These are phyloP conservation scores for Bombus confusus DNA, from an alignment of 1,140 invertebrate species.

Conservation along the genomic window DNA sequence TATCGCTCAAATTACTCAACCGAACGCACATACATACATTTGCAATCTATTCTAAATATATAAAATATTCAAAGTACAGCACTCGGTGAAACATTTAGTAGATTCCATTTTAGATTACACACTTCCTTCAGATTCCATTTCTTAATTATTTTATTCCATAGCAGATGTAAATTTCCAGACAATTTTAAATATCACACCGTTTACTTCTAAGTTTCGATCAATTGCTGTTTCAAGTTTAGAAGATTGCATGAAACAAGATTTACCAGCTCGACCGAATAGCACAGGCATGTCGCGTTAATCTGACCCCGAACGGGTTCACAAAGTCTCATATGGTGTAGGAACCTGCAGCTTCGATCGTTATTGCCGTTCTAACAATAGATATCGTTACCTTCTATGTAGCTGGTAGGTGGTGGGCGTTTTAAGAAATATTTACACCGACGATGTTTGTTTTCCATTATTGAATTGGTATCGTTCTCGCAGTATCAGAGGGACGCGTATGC, in stretches of 20 bases:
- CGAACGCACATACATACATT: no score
- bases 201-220: not conserved
- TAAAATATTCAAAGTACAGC: no score
- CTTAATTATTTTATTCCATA: not conserved
- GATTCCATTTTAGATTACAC: not conserved
- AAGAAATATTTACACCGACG: slow-evolving; percentile 25
- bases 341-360: not conserved
- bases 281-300: slow-evolving; percentile 76
- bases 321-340: not conserved
- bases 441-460: slow-evolving; percentile 25
- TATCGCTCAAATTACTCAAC: no score
- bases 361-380: not conserved
- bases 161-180: not conserved
- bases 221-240: not conserved
- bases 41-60: no score
- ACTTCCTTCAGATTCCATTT: not conserved
- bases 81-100: no score
- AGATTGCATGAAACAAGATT: slow-evolving; percentile 74
- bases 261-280: slow-evolving; percentile 60
- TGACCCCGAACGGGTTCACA: slow-evolving; percentile 48
- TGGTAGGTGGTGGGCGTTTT: not conserved
- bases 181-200: not conserved
- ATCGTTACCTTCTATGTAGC: not conserved
- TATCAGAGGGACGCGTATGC: no score
- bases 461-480: not conserved